Evolutionary conservation across 2,797 vertebrate genomes (phyloP), one percentile per base, ranked within the genome.

Genomic region (Chloroceryle amazona): DNA sequence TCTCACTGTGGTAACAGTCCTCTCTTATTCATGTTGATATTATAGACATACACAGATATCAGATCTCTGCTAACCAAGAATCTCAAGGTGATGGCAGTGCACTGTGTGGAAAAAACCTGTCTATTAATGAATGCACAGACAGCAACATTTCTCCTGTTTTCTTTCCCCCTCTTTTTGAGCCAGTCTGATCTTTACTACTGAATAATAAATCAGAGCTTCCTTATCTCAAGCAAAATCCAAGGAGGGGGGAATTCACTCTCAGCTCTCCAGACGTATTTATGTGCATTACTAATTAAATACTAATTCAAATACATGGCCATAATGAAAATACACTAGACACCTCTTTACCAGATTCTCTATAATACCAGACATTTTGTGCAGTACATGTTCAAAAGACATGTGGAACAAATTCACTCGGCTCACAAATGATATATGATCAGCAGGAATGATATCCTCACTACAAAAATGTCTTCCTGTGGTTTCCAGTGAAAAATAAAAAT

Each of bases 321-420:
- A 81, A 71, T 35, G 61, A 89, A 91, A 61, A 75, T 42, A 76
- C 51, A 52, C 37, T 41, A 44, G 58, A 51, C 22, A 70, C 8
- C 19, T 81, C 76, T 66, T 83, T 44, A 91, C 18, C 41, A 74
- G 58, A 81, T 72, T 87, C 47, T 91, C 68, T 73, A 6, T 31
- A 75, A 37, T 68, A 78, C 35, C 54, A 82, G 75, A 78, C 31
- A 46, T 94, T 84, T 92, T 92, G 47, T 39, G 62, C 57, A 76
- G 33, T 68, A 21, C 46, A 92, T n/a, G 39, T 87, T 91, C 60
- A 86, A 94, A 86, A 83, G 68, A 90, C 92, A 96, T 75, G 82
- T 97, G 95, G 95, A 97, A 97, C 57, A 95, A 94, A 96, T 97
- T 96, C 87, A 71, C 42, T 76, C 5, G 2, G 84, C 37, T 94